Evolutionary conservation across 1,140 invertebrate genomes (phyloP).

Genomic region (Nymphalis io): DNA sequence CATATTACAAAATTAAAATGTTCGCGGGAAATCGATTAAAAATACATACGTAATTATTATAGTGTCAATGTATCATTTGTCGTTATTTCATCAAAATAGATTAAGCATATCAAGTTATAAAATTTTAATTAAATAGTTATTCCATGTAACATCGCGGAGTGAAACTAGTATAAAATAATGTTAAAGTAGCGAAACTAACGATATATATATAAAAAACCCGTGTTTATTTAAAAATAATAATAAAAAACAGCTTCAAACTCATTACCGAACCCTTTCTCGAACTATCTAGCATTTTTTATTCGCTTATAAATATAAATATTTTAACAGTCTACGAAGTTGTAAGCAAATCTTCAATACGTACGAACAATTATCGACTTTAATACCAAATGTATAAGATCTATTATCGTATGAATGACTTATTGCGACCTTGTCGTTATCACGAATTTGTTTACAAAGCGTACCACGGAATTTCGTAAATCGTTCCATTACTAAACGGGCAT

Average conservation of each 20-base stretch:
- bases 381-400: not conserved
- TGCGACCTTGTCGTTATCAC: conserved; percentile 21
- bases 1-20: too few species aligned
- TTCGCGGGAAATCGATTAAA: too few species aligned
- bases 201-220: too few species aligned
- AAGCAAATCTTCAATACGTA: not conserved
- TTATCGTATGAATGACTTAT: not conserved
- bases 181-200: too few species aligned
- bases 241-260: not conserved
- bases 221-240: too few species aligned
- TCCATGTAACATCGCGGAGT: too few species aligned
- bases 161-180: too few species aligned
- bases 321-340: not conserved
- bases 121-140: too few species aligned
- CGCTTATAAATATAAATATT: conserved; percentile 8
- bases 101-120: too few species aligned
- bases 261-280: conserved; percentile 14
- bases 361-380: not conserved
- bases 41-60: too few species aligned
- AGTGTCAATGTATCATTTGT: too few species aligned
- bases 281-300: conserved; percentile 11
- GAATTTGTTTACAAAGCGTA: conserved; percentile 19
- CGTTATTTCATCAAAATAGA: too few species aligned
- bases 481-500: not conserved
- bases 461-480: conserved; percentile 19